Evolutionary conservation across 2,888 invertebrate species (phyloP).

Genomic region (Taphrorychus bicolor): DNA sequence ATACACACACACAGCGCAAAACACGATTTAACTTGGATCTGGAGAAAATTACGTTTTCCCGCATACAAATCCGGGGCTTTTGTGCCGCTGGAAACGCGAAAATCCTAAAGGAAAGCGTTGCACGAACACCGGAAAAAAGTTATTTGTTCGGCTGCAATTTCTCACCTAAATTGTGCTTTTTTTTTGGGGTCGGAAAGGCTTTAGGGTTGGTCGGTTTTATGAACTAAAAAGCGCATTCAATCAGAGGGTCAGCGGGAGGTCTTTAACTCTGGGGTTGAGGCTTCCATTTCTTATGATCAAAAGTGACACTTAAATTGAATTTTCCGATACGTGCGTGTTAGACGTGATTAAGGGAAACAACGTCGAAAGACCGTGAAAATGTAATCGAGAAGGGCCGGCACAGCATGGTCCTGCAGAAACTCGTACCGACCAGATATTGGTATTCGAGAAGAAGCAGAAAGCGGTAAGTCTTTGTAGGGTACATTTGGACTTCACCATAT

Average conservation of each 20-base stretch:
- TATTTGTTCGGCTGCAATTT: conserved; percentile 9
- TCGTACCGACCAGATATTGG: conserved; percentile 57
- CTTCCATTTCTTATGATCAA: not conserved
- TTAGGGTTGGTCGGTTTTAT: not conserved
- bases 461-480: conserved; percentile 21
- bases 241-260: not conserved
- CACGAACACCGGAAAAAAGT: conserved; percentile 22
- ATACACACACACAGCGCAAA: not conserved
- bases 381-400: not conserved
- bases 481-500: too few relatives aligned
- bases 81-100: conserved; percentile 10
- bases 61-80: conserved; percentile 25
- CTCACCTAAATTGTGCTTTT: conserved; percentile 12
- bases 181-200: conserved; percentile 1
- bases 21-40: conserved; percentile 15
- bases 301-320: conserved; percentile 20
- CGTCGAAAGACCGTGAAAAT: conserved; percentile 1
- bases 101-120: conserved; percentile 10
- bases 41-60: conserved; percentile 19
- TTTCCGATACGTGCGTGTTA: conserved; percentile 16
- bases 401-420: conserved; percentile 57
- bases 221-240: conserved; percentile 8
- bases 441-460: conserved; percentile 50
- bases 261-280: not conserved
- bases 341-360: conserved; percentile 32